A percentile compares a stretch with the other conserved stretches of the same genome.
Conservation (phyloP, 2,888 invertebrate species). For the Cantharis flavilabris region DNA sequence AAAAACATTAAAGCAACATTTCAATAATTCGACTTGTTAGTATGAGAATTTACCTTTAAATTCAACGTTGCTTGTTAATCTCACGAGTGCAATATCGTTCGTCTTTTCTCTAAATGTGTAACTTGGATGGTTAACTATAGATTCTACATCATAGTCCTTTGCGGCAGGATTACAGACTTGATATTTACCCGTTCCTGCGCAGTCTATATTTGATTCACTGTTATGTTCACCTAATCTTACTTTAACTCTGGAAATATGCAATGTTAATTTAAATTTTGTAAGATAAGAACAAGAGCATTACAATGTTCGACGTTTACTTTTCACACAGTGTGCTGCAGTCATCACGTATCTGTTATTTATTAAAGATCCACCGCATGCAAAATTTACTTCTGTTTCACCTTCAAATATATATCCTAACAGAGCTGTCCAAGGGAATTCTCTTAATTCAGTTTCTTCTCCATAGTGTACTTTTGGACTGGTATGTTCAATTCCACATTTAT, state of each 20-base stretch:
- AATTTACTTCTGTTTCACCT: constrained; percentile 13
- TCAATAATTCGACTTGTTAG: not conserved
- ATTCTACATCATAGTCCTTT: not conserved
- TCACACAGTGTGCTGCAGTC: constrained; percentile 57
- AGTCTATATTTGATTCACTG: not conserved
- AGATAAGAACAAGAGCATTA: not conserved
- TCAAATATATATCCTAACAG: constrained; percentile 52
- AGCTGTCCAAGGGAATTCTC: constrained; percentile 58
- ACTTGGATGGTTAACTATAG: not conserved
- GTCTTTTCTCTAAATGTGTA: not conserved
- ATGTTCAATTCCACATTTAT: constrained; percentile 8
- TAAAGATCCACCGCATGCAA: constrained; percentile 59
- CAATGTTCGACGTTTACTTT: not conserved
- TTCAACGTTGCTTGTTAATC: not conserved
- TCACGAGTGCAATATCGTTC: not conserved
- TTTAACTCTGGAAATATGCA: not conserved
- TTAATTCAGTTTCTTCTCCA: constrained; percentile 51
- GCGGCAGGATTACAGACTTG: not conserved
- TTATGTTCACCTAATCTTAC: not conserved
- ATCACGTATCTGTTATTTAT: constrained; percentile 60
- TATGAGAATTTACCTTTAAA: not conserved
- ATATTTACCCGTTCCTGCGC: not conserved
- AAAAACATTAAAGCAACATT: not conserved
- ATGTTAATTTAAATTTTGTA: not conserved
- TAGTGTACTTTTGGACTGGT: constrained; percentile 44